Base-by-base conservation (phyloP, 2,113 vertebrate species). In the Ceyx margarethae region DNA sequence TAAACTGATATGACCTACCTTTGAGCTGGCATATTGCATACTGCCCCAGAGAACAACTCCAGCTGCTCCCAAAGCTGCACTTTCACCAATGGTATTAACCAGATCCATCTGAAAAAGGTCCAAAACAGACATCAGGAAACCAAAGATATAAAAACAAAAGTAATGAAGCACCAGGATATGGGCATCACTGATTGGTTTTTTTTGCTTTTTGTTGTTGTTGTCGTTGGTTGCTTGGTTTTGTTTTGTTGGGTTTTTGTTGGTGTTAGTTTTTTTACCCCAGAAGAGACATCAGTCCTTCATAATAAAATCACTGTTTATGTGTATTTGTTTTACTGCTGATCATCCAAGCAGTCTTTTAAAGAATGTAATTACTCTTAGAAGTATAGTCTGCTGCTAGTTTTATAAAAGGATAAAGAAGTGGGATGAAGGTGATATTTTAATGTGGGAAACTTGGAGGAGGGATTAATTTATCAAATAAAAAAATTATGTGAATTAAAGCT, bases 11-110 rank as follows among this genome's bases (percentile, higher is more conserved):
- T 0, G 1, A 91, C 92, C 68, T 74, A 98, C 97, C 96, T 95
- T 96, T 80, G 98, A 97, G 82, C 93, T 95, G 81, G 97, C 96
- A 0, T 98, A 97, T 15, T 97, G 95, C 64, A 94, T 94, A 73
- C 95, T 97, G 78, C 97, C 98, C 99, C 98, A 99, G 95, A 99
- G 96, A 95, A 99, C 97, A n/a, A 99, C 92, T 84, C 99, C 99
- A 31, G 98, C 98, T 71, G 97, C 98, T 81, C 98, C 99, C 97
- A 98, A 69, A 35, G 98, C 98, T 0, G 98, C 98, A 15, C 98
- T 99, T 90, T 99, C 98, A 73, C 98, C 99, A 6, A 99, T 97
- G 45, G 98, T 98, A 62, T 97, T 97, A 69, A 99, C 97, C 86
- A 99, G 97, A 93, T 99, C 98, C 15, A 81, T 97, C 99, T 99